Evolutionary conservation across 2,888 invertebrate genomes (phyloP).

Genomic region (Villa cingulata): DNA sequence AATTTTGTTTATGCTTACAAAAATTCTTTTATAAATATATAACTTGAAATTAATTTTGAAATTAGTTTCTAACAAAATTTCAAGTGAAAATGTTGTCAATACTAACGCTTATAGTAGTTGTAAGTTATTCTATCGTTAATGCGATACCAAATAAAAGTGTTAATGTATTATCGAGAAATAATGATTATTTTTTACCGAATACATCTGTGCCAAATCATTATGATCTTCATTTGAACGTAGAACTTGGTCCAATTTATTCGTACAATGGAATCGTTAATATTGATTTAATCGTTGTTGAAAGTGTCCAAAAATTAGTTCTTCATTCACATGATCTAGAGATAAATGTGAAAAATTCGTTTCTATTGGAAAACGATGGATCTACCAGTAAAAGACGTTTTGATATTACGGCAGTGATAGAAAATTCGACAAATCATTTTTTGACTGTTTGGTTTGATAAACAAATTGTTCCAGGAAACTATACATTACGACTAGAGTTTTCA

Average conservation of each 20-base stretch:
- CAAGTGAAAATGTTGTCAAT: too few relatives aligned
- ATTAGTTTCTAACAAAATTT: too few relatives aligned
- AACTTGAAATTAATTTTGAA: too few relatives aligned
- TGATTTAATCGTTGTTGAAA: background rate
- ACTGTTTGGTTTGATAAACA: background rate
- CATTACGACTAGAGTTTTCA: background rate
- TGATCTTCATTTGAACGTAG: background rate
- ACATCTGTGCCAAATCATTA: slow-evolving; percentile 2
- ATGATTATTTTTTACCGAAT: slow-evolving; percentile 3
- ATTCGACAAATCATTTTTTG: background rate
- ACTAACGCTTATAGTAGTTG: too few relatives aligned
- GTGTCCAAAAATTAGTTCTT: background rate
- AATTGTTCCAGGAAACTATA: background rate
- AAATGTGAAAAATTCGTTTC: background rate
- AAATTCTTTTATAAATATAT: too few relatives aligned
- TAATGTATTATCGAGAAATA: too few relatives aligned
- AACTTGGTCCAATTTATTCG: background rate
- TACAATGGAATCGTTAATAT: slow-evolving; percentile 5
- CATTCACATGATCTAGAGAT: slow-evolving; percentile 3
- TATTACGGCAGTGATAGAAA: background rate
- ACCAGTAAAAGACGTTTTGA: background rate
- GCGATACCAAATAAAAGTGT: too few relatives aligned
- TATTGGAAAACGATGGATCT: background rate
- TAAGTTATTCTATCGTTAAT: too few relatives aligned
- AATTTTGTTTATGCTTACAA: too few relatives aligned